phyloP scores from a whole-genome alignment of 2,797 vertebrate genomes.

The Schizothorax lantsangensis region DNA sequence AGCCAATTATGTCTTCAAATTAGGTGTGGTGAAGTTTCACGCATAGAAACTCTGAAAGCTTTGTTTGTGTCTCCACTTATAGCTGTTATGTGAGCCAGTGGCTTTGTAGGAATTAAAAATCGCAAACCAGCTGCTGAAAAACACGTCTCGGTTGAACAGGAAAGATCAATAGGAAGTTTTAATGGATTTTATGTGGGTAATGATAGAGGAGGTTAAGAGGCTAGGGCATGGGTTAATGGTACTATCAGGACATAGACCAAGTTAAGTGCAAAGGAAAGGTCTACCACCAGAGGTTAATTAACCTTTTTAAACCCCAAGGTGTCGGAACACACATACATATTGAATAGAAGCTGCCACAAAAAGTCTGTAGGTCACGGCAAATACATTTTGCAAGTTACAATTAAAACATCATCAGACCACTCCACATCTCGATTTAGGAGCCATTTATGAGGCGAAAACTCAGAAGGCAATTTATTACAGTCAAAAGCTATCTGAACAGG shows the following conservation, averaged over 20 bases:
- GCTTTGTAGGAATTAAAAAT: slow-evolving; percentile 57
- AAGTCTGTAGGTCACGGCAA: slow-evolving; percentile 79
- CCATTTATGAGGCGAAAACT: slow-evolving; percentile 75
- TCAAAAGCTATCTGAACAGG: slow-evolving; percentile 73
- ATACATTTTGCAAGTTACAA: slow-evolving; percentile 80
- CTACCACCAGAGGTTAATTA: slow-evolving; percentile 94
- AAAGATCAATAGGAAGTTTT: slow-evolving; percentile 91
- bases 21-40: not conserved
- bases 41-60: slow-evolving; percentile 41
- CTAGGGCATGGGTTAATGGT: slow-evolving; percentile 91
- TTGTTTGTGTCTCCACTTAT: slow-evolving; percentile 39
- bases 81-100: slow-evolving; percentile 35
- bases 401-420: slow-evolving; percentile 81
- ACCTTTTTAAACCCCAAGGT: slow-evolving; percentile 87
- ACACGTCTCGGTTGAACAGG: slow-evolving; percentile 59
- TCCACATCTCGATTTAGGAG: slow-evolving; percentile 76
- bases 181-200: slow-evolving; percentile 88
- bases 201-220: slow-evolving; percentile 88
- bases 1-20: slow-evolving; percentile 44
- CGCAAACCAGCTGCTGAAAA: slow-evolving; percentile 59
- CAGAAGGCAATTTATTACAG: slow-evolving; percentile 79
- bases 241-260: slow-evolving; percentile 92
- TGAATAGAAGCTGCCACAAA: slow-evolving; percentile 79
- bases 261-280: slow-evolving; percentile 91
- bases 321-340: slow-evolving; percentile 79